Conservation (phyloP, 2,888 invertebrate species). For the Agonopterix alstromeriana region DNA sequence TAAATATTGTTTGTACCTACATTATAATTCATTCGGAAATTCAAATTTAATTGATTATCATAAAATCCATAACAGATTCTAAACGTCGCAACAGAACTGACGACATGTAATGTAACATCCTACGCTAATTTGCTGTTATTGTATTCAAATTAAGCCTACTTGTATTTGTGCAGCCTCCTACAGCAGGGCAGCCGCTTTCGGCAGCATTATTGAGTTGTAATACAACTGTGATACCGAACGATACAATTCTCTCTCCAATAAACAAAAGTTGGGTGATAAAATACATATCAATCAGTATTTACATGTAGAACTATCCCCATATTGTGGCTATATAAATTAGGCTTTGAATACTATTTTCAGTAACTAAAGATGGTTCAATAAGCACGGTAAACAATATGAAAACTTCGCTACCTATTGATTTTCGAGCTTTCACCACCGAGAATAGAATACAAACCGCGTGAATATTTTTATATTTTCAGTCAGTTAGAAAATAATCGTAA, state of each 20-base stretch:
- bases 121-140: conserved; percentile 25
- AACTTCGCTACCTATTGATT: conserved; percentile 18
- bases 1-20: too few species aligned
- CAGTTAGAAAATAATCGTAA: conserved; percentile 3
- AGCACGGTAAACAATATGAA: background rate
- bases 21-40: too few species aligned
- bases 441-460: conserved; percentile 6
- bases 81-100: background rate
- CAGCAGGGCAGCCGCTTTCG: conserved; percentile 9
- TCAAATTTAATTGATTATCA: too few species aligned
- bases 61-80: too few species aligned
- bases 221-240: too few species aligned
- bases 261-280: too few species aligned
- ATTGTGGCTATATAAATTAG: too few species aligned
- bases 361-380: background rate
- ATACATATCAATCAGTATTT: conserved; percentile 1
- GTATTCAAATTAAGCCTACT: conserved; percentile 40
- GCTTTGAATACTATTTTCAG: too few species aligned
- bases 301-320: background rate
- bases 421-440: conserved; percentile 14
- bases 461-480: conserved; percentile 2
- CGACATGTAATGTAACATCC: conserved; percentile 7
- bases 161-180: background rate
- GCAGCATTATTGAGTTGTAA: conserved; percentile 15
- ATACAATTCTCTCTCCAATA: too few species aligned